Base-by-base conservation (phyloP, 2,888 invertebrate species). In the Coronaproctus castanopsis region DNA sequence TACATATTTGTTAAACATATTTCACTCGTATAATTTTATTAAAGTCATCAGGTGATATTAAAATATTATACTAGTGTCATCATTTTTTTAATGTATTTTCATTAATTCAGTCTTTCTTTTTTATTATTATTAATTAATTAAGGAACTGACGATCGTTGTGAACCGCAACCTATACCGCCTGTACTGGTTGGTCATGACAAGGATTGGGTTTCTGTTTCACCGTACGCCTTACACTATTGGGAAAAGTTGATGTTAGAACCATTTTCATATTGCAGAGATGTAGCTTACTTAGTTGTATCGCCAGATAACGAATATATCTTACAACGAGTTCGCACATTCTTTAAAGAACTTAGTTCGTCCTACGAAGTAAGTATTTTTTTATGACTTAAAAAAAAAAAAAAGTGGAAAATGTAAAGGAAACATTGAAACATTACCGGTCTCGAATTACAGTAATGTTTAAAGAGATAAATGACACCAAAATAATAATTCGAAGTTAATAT, bases 221-320 rank as follows among this genome's bases (percentile, higher is more conserved):
- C 96, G 0, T 87, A 91, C 71, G 88, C 93, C 55, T 78, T 96
- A 52, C 83, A 87, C 62, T 91, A 88, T 71, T 97, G 97, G 97
- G 97, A 98, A 71, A 86, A 91, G 68, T 77, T 97, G n/a, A 75
- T 89, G n/a, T 75, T 98, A 14, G 96, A 97, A 71, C 98, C 98
- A 0, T 95, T 92, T 71, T 87, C 93, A n/a, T 88, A 89, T 69
- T 80, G 90, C 3, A 78, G 96, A 36, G 96, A 98, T 71, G 83
- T 98, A 1, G 91, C 89, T 22, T 99, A 97, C 71, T 80, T 96
- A 50, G 91, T 96, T 5, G 81, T 98, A 0, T 85, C 92, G 36
- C 95, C 97, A 0, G 96, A 97, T 69, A 87, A 84, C 69, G 88
- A 91, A 60, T 83, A 82, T 64, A 78, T 93, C 49, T 74, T 87